Conservation (phyloP, 2,113 vertebrate genomes). For the Centropus bengalensis region DNA sequence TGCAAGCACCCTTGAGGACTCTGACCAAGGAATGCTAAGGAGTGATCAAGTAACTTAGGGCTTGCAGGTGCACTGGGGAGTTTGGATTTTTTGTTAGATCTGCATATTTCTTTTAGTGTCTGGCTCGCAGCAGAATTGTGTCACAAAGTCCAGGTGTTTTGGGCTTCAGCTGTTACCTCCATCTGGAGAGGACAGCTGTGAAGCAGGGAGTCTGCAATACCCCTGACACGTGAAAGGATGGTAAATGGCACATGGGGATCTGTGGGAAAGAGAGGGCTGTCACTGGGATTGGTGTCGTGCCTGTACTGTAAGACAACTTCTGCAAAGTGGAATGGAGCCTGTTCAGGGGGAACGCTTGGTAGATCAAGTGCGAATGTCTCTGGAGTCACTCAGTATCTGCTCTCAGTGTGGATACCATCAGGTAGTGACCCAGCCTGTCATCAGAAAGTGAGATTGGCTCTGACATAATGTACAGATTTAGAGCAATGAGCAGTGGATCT, state of each 20-base stretch:
- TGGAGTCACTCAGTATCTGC: neutral
- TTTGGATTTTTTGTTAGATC: neutral
- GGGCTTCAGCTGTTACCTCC: neutral
- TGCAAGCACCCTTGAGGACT: neutral
- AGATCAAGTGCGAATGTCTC: neutral
- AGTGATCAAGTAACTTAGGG: neutral
- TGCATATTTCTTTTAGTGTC: slow-evolving; percentile 28
- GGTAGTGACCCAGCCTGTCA: neutral
- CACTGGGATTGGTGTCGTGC: neutral
- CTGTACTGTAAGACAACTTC: neutral
- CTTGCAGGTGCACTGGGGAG: slow-evolving; percentile 33
- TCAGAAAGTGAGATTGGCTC: neutral
- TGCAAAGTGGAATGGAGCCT: neutral
- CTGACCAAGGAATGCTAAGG: slow-evolving; percentile 2
- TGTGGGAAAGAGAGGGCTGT: neutral
- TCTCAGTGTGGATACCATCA: neutral
- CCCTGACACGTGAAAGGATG: accelerated
- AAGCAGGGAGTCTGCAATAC: neutral
- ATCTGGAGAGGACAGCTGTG: neutral
- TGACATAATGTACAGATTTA: neutral
- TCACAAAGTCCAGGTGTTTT: slow-evolving; percentile 1
- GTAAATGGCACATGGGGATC: accelerated
- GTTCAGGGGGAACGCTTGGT: neutral
- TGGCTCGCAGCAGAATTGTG: slow-evolving; percentile 35
- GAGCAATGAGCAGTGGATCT: neutral